Conservation (phyloP, 2,113 vertebrate species). For the Haemorhous mexicanus region DNA sequence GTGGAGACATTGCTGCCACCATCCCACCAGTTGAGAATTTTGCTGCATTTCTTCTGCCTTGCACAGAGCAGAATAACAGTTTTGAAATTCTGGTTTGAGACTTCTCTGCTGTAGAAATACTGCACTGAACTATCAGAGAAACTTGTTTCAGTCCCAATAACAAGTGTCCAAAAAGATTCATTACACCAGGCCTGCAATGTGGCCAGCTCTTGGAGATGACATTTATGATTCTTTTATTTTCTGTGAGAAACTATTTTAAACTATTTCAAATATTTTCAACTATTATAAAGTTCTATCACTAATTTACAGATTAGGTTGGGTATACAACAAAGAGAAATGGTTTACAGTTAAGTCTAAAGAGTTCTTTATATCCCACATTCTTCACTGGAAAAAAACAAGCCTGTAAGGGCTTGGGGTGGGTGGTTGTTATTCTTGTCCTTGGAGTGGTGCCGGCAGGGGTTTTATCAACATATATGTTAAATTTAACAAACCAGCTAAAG, state of each 20-base stretch:
- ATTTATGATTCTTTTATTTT: background rate
- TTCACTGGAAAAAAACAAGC: background rate
- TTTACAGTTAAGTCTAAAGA: background rate
- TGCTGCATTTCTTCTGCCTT: background rate
- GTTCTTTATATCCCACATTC: background rate
- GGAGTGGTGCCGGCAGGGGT: background rate
- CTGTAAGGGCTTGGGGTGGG: background rate
- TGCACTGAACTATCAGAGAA: background rate
- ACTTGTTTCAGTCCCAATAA: background rate
- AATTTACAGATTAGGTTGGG: background rate
- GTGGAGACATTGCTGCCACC: background rate
- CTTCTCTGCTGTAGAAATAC: background rate
- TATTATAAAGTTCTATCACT: background rate
- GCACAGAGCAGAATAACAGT: background rate
- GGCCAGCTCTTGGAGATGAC: background rate
- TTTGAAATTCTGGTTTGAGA: background rate
- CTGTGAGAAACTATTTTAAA: background rate
- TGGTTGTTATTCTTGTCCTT: background rate
- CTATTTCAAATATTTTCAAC: background rate
- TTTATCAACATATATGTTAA: background rate
- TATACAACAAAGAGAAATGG: background rate
- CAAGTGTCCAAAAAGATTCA: background rate
- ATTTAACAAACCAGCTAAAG: background rate
- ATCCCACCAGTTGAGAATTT: background rate
- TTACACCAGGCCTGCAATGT: background rate